Conservation (phyloP, 1,140 invertebrate genomes). For the Mesaphorura yosii region DNA sequence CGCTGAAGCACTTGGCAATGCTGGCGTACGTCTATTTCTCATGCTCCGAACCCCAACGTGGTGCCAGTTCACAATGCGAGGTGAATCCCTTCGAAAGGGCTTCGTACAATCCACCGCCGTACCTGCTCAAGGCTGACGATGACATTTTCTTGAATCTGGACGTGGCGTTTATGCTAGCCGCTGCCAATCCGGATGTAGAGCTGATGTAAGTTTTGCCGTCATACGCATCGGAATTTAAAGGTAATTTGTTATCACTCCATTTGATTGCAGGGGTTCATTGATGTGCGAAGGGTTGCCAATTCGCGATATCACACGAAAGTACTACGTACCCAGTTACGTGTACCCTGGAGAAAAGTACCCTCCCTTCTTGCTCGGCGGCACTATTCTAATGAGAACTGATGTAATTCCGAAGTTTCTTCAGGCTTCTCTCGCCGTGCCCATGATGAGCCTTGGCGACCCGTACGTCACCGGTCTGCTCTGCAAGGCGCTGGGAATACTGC, state of each 20-base stretch:
- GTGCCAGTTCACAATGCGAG: background rate
- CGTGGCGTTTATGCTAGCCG: background rate
- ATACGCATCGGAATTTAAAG: background rate
- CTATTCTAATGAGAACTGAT: background rate
- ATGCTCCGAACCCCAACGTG: too few species aligned
- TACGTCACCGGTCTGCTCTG: background rate
- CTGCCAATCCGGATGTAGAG: background rate
- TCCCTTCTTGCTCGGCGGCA: background rate
- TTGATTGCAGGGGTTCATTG: background rate
- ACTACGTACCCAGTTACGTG: background rate
- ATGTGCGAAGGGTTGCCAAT: background rate
- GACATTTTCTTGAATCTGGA: background rate
- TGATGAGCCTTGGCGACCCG: background rate
- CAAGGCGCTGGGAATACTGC: background rate
- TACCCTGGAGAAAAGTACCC: background rate
- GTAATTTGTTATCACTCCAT: background rate
- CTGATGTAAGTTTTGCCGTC: slow-evolving; percentile 1
- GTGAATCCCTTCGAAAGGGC: background rate
- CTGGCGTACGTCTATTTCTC: background rate
- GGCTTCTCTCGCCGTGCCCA: background rate
- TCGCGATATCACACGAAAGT: background rate
- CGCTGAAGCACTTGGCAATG: background rate
- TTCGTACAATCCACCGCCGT: background rate
- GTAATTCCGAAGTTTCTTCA: background rate
- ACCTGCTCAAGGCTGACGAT: slow-evolving; percentile 3